Base-by-base conservation (phyloP, 2,888 invertebrate species). In the Leuctra nigra region DNA sequence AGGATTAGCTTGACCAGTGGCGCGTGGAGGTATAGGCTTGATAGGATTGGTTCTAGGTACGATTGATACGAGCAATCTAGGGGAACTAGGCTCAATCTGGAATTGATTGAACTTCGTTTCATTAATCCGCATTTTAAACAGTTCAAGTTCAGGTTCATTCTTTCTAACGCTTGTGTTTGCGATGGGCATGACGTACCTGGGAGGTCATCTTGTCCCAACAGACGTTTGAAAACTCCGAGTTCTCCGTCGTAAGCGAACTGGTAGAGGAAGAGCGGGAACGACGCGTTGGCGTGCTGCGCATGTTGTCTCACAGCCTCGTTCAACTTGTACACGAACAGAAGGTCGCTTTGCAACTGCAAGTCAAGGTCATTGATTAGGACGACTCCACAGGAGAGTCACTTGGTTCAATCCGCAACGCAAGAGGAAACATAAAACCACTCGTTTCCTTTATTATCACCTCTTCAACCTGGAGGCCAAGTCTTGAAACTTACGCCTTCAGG, bases 281-380 rank as follows among this genome's bases (percentile, higher is more conserved):
- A 9, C 2, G 35, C 18, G 4, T 33, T 50, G 2, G 50, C 18
- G 4, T 50, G 18, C 11, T 35, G 16, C 18, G 50, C 16, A 2
- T 52, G 54, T 9, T 44, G 14, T 22, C 46, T 29, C n/a, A 59
- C 56, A 11, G 47, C 25, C 20, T 24, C 48, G 35, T 61, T 35
- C 3, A 61, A 20, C 16, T 53, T 57, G 11, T 50, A 16, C n/a
- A 54, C 57, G 44, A 58, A 58, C 35, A 41, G 24, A 18, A 24
- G 20, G 25, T 61, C 61, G 16, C 53, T 54, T 9, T 33, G 20
- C 7, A 61, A 23, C 61, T 61, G n/a, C n/a, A n/a, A n/a, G n/a
- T n/a, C n/a, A n/a, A n/a, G n/a, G n/a, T n/a, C n/a, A n/a, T n/a
- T n/a, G n/a, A n/a, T n/a, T n/a, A n/a, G n/a, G n/a, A n/a, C n/a